Conservation (phyloP, 2,888 invertebrate species). For the Hecatera dysodea region DNA sequence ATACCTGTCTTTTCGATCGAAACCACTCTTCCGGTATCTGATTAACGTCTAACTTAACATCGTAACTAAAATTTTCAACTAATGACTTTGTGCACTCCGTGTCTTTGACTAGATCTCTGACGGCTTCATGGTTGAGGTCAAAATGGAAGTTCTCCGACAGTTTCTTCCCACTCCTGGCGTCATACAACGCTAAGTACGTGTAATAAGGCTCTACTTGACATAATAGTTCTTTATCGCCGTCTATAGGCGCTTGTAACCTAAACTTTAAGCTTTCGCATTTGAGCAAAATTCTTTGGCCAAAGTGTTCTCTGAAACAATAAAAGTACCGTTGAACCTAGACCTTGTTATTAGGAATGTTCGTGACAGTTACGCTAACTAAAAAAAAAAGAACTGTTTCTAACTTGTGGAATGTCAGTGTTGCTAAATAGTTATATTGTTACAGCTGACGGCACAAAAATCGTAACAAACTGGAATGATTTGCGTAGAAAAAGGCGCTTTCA, state of each 20-base stretch:
- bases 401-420: slow-evolving; percentile 22
- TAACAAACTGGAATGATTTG: neutral
- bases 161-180: slow-evolving; percentile 96
- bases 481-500: slow-evolving; percentile 34
- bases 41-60: slow-evolving; percentile 92
- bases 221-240: slow-evolving; percentile 93
- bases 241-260: slow-evolving; percentile 95
- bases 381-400: slow-evolving; percentile 37
- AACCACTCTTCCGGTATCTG: slow-evolving; percentile 95
- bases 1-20: slow-evolving; percentile 92
- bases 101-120: slow-evolving; percentile 90
- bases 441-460: slow-evolving; percentile 26
- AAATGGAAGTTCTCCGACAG: slow-evolving; percentile 98
- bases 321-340: slow-evolving; percentile 21
- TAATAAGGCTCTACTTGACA: slow-evolving; percentile 98
- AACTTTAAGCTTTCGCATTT: slow-evolving; percentile 96
- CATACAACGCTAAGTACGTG: slow-evolving; percentile 96
- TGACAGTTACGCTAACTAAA: slow-evolving; percentile 33
- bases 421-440: slow-evolving; percentile 51
- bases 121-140: slow-evolving; percentile 94
- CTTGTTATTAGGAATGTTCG: slow-evolving; percentile 22
- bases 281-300: slow-evolving; percentile 96
- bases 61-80: slow-evolving; percentile 89
- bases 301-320: slow-evolving; percentile 93
- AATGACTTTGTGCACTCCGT: slow-evolving; percentile 87